Base-by-base conservation (phyloP, 1,140 invertebrate genomes). In the Orius laevigatus region DNA sequence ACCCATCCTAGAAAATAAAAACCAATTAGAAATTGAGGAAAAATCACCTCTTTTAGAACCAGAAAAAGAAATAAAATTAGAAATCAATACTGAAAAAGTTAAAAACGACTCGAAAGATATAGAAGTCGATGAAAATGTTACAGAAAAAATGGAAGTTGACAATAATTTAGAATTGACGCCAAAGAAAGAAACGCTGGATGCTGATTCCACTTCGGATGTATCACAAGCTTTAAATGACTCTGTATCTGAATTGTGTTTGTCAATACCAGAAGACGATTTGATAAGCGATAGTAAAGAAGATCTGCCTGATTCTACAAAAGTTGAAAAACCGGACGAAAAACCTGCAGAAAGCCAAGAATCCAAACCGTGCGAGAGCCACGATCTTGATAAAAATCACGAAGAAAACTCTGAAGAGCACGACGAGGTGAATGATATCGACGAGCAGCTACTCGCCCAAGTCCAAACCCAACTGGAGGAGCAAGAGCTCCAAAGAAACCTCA, bases 151-250 rank as follows among this genome's bases (percentile, higher is more conserved):
- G 8, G n/a, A 34, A 34, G n/a, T 8, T 34, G 33, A 34, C 33
- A 34, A n/a, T 34, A 42, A 3, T 19, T 5, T 16, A 42, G 16
- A 25, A 20, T 44, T 20, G 42, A 44, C 2, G 31, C 20, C 16
- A 46, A 46, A 46, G 25, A 33, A 34, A 31, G 14, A 15, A 35
- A 31, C 6, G 14, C 14, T 33, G 16, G 44, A 46, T 46, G 44
- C 44, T 1, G 44, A 46, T 35, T 46, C 44, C 5, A 46, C 44
- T 16, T 46, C 44, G 9, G 44, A 46, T 46, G 44, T 46, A 33
- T 33, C 44, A n/a, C 40, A 42, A 18, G 14, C 44, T 34, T n/a
- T 46, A 9, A 33, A 46, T 46, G 44, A 46, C 9, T 46, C 44
- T 6, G 32, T 46, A 3, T 9, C 31, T 46, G 44, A 46, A 16